Evolutionary conservation across 2,888 invertebrate genomes (phyloP).

Genomic region (Cabera pusaria): DNA sequence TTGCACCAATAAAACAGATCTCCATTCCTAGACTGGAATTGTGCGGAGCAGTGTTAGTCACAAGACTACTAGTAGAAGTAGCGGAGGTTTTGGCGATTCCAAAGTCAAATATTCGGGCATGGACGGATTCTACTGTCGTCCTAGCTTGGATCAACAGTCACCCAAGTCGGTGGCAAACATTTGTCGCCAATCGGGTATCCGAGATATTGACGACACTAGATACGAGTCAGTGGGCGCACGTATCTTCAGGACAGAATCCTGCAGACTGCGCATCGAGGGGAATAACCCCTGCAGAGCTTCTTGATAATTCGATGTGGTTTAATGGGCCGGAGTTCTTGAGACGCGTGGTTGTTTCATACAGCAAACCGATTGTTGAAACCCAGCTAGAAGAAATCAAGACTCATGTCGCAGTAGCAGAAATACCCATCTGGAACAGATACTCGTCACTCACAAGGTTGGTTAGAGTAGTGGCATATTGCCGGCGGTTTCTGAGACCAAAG

Average conservation of each 20-base stretch:
- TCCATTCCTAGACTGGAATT: slow-evolving; percentile 22
- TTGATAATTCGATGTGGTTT: slow-evolving; percentile 12
- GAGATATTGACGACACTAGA: slow-evolving; percentile 17
- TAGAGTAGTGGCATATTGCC: slow-evolving; percentile 17
- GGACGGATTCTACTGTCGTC: slow-evolving; percentile 23
- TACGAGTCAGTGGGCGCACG: slow-evolving; percentile 20
- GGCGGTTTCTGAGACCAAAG: slow-evolving; percentile 8
- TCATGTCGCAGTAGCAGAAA: slow-evolving; percentile 2
- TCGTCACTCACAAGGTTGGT: slow-evolving; percentile 15
- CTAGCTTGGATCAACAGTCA: slow-evolving; percentile 24
- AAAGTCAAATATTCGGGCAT: slow-evolving; percentile 13
- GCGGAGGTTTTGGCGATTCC: slow-evolving; percentile 13
- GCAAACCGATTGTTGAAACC: slow-evolving; percentile 3
- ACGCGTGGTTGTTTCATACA: slow-evolving; percentile 7
- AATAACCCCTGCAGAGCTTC: slow-evolving; percentile 5
- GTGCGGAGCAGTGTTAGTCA: slow-evolving; percentile 13
- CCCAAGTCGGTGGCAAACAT: slow-evolving; percentile 16
- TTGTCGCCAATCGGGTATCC: slow-evolving; percentile 14
- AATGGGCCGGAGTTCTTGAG: slow-evolving; percentile 11
- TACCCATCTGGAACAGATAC: slow-evolving; percentile 12
- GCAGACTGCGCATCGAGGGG: slow-evolving; percentile 27
- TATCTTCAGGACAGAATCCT: slow-evolving; percentile 14
- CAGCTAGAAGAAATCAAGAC: slow-evolving; percentile 10
- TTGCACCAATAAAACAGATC: slow-evolving; percentile 28
- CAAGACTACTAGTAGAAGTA: slow-evolving; percentile 13